Evolutionary conservation across 2,113 vertebrate genomes (phyloP), one percentile per base, ranked within the genome.

Genomic region (Stomatorhinus ivindoensis): DNA sequence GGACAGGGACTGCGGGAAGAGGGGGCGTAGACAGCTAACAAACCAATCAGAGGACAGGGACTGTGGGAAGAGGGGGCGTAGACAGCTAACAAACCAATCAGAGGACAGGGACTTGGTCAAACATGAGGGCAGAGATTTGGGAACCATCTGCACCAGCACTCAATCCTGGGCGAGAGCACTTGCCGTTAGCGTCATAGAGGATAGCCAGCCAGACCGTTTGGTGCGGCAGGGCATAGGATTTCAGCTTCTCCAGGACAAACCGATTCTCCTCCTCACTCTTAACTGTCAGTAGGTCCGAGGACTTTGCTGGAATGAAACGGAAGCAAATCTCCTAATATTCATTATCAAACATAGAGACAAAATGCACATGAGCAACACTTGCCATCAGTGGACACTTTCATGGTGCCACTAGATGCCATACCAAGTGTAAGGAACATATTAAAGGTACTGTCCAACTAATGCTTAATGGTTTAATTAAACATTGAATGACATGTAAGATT

Each of bases 121-220:
- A 42, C 1, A 42, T 42, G 1, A 42, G 21, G 55, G 55, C 21
- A 24, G 24, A 61, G 58, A 27, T n/a, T 65, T 27, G 58, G 55
- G 55, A n/a, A 8, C 21, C 0, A 2, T 61, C 24, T n/a, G 58
- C 3, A n/a, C 58, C 24, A 61, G 3, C 19, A 61, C 24, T 9
- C 15, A 42, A 11, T 9, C 42, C 5, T 3, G 19, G 82, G 50
- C 3, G 31, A 6, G 51, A n/a, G 21, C 27, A 94, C 97, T 97
- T 96, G 99, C 98, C 96, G 90, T 96, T 93, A 39, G 88, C 91
- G 61, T 96, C 94, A 91, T 96, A 96, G 88, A 94, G 93, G 93
- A 94, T 94, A 53, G 97, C 97, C 94, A 99, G 92, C 98, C 98
- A 99, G 89, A 98, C 90, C n/a, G 90, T 93, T 90, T 96, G 96